A percentile compares a stretch with the other conserved stretches of the same genome.
Evolutionary conservation across 2,888 invertebrate species (phyloP).

Genomic region (Dromius quadrimaculatus): DNA sequence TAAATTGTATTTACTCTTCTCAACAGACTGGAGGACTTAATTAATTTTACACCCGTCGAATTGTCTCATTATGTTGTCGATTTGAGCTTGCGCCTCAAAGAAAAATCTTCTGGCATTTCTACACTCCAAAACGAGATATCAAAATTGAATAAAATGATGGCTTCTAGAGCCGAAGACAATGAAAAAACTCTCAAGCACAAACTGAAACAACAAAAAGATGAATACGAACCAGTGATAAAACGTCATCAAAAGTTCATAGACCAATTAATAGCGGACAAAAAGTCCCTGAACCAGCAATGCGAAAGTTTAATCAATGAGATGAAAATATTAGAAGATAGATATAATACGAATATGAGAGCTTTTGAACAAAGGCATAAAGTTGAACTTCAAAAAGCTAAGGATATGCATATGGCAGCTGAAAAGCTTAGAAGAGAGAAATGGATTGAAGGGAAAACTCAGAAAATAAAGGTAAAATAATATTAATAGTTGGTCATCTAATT

Average conservation of each 20-base stretch:
- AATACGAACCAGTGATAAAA: constrained; percentile 79
- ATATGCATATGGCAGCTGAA: constrained; percentile 82
- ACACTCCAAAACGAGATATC: constrained; percentile 73
- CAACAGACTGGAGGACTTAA: constrained; percentile 70
- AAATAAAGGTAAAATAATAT: constrained; percentile 76
- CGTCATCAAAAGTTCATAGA: constrained; percentile 88
- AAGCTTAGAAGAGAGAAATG: constrained; percentile 81
- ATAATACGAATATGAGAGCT: constrained; percentile 75
- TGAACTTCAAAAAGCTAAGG: constrained; percentile 80
- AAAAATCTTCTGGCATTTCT: constrained; percentile 72
- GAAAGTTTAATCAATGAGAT: constrained; percentile 76
- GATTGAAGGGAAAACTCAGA: constrained; percentile 86
- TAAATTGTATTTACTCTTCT: no score
- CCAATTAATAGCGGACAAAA: constrained; percentile 84
- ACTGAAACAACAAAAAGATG: constrained; percentile 73
- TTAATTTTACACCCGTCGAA: constrained; percentile 71
- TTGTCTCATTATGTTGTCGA: constrained; percentile 74
- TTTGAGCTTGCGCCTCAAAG: constrained; percentile 72
- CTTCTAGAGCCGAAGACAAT: constrained; percentile 64
- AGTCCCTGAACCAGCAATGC: constrained; percentile 79
- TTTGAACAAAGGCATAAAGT: constrained; percentile 81
- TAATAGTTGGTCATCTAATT: no score
- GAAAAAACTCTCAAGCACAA: constrained; percentile 66
- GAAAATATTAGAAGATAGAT: constrained; percentile 75
- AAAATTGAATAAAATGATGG: constrained; percentile 69